Conservation (phyloP, 2,888 invertebrate species). For the Calliscelio sp. region DNA sequence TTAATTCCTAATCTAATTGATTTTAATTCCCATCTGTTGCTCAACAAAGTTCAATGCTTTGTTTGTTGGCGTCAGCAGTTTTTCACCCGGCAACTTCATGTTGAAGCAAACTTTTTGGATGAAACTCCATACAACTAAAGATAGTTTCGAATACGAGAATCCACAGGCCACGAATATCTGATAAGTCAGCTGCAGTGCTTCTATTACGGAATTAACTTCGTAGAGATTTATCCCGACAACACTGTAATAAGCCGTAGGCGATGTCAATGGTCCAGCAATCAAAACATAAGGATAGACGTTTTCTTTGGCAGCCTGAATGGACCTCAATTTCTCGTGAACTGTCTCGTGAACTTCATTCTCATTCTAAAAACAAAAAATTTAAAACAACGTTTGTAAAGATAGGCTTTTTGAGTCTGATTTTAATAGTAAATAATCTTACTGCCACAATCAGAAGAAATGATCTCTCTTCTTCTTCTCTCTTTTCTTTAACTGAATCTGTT, state of each 20-base stretch:
- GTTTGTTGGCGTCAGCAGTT: neutral
- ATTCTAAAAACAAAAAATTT: neutral
- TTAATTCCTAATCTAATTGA: constrained; percentile 8
- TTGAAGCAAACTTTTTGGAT: constrained; percentile 33
- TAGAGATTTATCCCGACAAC: constrained; percentile 12
- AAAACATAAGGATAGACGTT: constrained; percentile 23
- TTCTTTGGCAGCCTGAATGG: neutral
- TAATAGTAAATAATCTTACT: neutral
- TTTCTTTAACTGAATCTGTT: neutral
- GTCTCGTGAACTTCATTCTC: neutral
- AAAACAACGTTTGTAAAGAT: neutral
- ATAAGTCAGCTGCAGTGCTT: constrained; percentile 10
- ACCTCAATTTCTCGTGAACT: neutral
- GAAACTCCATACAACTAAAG: constrained; percentile 8
- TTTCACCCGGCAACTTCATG: constrained; percentile 9
- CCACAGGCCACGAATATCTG: neutral
- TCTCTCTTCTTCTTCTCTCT: neutral
- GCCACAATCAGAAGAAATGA: neutral
- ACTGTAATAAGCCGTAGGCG: constrained; percentile 9
- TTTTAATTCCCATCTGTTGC: neutral
- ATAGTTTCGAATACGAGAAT: constrained; percentile 21
- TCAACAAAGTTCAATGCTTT: constrained; percentile 29
- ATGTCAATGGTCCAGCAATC: constrained; percentile 21
- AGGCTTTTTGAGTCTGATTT: neutral
- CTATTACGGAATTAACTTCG: neutral